Base-by-base conservation (phyloP, 2,797 vertebrate genomes). In the Chelmon rostratus region DNA sequence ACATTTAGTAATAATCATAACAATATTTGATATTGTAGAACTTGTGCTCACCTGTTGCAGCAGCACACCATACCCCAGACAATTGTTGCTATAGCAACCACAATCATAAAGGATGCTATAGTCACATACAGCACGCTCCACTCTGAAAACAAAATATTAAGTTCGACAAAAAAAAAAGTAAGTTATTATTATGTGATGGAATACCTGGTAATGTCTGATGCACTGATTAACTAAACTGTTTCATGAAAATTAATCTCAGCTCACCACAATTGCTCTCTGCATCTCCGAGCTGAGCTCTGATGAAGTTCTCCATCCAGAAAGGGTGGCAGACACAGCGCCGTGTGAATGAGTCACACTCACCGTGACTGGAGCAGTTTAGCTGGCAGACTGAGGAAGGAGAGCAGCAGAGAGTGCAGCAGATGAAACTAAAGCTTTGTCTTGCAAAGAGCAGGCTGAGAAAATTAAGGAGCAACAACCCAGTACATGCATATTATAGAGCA, bases 91-190 rank as follows among this genome's bases (percentile, higher is more conserved):
- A 95, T 79, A 65, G 96, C 96, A 73, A 98, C 98, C 84, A 99
- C 94, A 13, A 98, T 97, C 93, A 98, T 91, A 31, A 99, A 99
- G 9, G 96, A 97, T 1, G 98, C 96, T 61, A 99, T 99, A 19
- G 97, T 96, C 68, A 99, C 98, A 18, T 99, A 99, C n/a, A 99
- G 96, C n/a, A 99, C 97, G 0, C 98, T 99, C 98, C 98, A 99
- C 75, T 99, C 98, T 99, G 96, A 86, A 88, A 91, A 56, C n/a
- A 71, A 76, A 67, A 49, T 0, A 75, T 3, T 64, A 31, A 21
- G 15, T 61, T 5, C 38, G 59, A n/a, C 6, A 57, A 78, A 28
- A 73, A 56, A 18, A 5, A 25, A 23, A 25, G 12, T 5, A 62
- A 25, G 37, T 50, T 1, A 21, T 71, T 25, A 25, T 8, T 21